Percentiles rank a stretch among this genome's conserved stretches.
Evolutionary conservation across 2,113 vertebrate genomes (phyloP).

Genomic region (Euleptes europaea): DNA sequence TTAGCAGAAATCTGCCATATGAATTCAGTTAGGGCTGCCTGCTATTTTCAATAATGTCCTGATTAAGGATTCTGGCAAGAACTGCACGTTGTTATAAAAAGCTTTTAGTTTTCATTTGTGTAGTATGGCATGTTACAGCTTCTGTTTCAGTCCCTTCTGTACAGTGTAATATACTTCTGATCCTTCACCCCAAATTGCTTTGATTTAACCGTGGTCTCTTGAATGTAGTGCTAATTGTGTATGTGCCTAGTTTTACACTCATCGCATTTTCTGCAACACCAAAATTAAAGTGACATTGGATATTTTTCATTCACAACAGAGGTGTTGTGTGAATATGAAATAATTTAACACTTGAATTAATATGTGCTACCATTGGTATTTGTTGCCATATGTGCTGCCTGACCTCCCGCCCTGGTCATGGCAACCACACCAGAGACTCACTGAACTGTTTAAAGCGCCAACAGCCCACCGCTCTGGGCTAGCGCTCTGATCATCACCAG

Average conservation of each 20-base stretch:
- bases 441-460: too few species aligned
- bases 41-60: not conserved
- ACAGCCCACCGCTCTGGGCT: too few species aligned
- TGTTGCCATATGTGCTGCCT: too few species aligned
- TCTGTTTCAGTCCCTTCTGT: not conserved
- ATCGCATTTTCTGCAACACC: not conserved
- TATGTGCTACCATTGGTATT: constrained; percentile 3
- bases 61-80: not conserved
- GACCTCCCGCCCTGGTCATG: too few species aligned
- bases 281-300: not conserved
- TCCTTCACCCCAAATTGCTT: not conserved
- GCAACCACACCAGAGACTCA: too few species aligned
- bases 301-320: not conserved
- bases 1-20: not conserved
- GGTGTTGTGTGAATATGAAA: not conserved
- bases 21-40: not conserved
- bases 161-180: not conserved
- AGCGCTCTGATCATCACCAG: too few species aligned
- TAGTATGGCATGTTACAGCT: not conserved
- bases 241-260: not conserved
- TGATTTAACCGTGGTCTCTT: not conserved
- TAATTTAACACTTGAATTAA: not conserved
- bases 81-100: not conserved
- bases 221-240: not conserved
- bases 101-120: not conserved